Evolutionary conservation across 2,888 invertebrate species (phyloP).

Genomic region (Agonopterix subpropinquella): DNA sequence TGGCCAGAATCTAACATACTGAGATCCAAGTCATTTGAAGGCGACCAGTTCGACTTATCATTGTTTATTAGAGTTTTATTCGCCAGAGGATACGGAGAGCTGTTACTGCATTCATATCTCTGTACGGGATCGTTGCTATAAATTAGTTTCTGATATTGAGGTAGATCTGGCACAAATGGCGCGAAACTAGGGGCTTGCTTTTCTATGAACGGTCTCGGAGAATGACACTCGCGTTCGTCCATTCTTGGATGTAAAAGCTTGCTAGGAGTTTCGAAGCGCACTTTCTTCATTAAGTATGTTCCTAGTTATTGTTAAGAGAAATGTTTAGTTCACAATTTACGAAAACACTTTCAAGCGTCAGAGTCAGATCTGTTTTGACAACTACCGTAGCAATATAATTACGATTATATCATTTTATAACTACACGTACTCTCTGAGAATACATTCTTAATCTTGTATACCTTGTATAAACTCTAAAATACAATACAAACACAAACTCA

Average conservation of each 20-base stretch:
- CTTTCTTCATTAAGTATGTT: conserved; percentile 55
- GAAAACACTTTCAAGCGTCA: too few species aligned
- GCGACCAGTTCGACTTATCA: conserved; percentile 29
- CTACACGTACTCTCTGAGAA: too few species aligned
- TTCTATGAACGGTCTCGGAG: conserved; percentile 54
- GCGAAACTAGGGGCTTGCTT: conserved; percentile 24
- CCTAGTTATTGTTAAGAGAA: not conserved
- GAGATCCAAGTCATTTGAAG: conserved; percentile 55
- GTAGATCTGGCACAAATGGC: conserved; percentile 26
- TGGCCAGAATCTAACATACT: conserved; percentile 47
- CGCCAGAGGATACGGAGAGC: conserved; percentile 48
- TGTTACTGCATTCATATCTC: conserved; percentile 49
- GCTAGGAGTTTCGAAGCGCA: conserved; percentile 51
- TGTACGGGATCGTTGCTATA: conserved; percentile 48
- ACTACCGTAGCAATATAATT: too few species aligned
- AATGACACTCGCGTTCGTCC: conserved; percentile 58
- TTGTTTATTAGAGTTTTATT: conserved; percentile 31
- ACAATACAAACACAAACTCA: too few species aligned
- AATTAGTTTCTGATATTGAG: conserved; percentile 27
- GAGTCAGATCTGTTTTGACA: too few species aligned
- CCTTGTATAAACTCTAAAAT: too few species aligned
- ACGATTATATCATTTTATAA: too few species aligned
- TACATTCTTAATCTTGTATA: too few species aligned
- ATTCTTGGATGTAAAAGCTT: conserved; percentile 27
- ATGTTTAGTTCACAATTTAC: too few species aligned